phyloP scores from a whole-genome alignment of 2,113 vertebrate genomes.

The Conger conger region DNA sequence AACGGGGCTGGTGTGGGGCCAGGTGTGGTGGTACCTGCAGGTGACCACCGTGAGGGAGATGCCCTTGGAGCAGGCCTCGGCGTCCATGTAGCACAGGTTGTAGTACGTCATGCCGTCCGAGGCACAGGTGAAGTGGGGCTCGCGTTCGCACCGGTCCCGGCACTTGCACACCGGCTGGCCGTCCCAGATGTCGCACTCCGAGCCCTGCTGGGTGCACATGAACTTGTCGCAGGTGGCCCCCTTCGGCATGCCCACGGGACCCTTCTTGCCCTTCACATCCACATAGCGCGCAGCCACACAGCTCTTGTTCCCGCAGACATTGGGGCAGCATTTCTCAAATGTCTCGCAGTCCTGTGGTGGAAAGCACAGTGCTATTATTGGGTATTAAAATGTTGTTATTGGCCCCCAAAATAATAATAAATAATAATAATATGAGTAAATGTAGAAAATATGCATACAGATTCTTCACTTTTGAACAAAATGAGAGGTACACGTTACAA shows the following conservation, averaged over 20 bases:
- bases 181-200: constrained; percentile 97
- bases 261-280: constrained; percentile 86
- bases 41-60: constrained; percentile 88
- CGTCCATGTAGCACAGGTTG: constrained; percentile 98
- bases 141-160: constrained; percentile 92
- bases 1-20: constrained; percentile 90
- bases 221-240: constrained; percentile 92
- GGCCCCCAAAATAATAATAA: not conserved
- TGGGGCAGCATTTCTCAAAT: constrained; percentile 95
- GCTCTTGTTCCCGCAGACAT: constrained; percentile 94
- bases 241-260: constrained; percentile 88
- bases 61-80: constrained; percentile 93
- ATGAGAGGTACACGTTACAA: not conserved
- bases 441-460: not conserved
- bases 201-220: constrained; percentile 96
- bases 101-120: constrained; percentile 98
- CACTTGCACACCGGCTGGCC: constrained; percentile 96
- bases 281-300: constrained; percentile 93
- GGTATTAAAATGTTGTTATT: not conserved
- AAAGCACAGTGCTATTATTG: constrained; percentile 14
- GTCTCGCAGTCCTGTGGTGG: constrained; percentile 86
- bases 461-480: not conserved
- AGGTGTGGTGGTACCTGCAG: constrained; percentile 91
- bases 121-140: constrained; percentile 94
- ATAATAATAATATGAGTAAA: not conserved